phyloP scores from a whole-genome alignment of 2,888 invertebrate genomes.

The Oligia fasciuncula region DNA sequence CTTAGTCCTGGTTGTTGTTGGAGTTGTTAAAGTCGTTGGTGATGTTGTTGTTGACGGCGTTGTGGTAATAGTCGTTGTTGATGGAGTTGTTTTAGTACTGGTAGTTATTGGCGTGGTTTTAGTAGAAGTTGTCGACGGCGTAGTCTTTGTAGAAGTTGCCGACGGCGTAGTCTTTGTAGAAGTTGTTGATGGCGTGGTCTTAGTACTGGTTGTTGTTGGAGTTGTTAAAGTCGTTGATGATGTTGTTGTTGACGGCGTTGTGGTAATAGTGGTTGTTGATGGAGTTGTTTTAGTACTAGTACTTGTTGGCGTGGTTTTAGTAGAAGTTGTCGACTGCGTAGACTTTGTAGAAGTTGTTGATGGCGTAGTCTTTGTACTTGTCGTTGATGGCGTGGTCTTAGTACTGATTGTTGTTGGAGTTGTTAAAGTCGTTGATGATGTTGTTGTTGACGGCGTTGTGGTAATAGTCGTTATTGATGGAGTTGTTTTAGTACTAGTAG shows the following conservation, averaged over 20 bases:
- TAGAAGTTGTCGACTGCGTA: neutral
- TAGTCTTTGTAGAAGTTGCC: neutral
- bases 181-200: neutral
- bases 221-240: neutral
- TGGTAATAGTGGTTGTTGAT: neutral
- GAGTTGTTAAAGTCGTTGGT: neutral
- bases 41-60: neutral
- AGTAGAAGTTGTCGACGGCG: neutral
- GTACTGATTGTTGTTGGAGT: neutral
- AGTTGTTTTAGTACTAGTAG: neutral
- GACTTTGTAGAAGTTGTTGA: neutral
- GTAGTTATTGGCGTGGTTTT: neutral
- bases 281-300: neutral
- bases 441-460: neutral
- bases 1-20: neutral
- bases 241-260: neutral
- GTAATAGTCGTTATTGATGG: neutral
- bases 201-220: neutral
- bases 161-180: neutral
- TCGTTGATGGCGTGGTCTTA: neutral
- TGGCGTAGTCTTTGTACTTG: neutral
- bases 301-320: neutral
- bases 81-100: neutral
- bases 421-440: neutral
- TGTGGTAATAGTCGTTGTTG: neutral